Evolutionary conservation across 2,797 vertebrate species (phyloP).

Genomic region (Melanotaenia pygmaea): DNA sequence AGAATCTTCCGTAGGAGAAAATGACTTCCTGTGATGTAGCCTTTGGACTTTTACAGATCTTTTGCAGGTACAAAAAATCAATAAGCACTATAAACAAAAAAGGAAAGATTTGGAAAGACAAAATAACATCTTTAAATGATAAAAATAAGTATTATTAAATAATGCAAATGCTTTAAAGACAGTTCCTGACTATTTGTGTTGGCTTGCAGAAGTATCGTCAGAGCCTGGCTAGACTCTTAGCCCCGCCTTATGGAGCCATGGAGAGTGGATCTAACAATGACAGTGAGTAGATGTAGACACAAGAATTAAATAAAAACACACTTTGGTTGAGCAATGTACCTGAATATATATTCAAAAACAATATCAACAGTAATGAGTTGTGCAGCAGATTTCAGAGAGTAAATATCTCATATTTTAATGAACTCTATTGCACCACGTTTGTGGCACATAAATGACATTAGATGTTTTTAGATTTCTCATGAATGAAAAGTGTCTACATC

Average conservation of each 20-base stretch:
- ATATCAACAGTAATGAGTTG: neutral
- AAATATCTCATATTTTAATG: neutral
- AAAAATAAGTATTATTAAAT: neutral
- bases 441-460: neutral
- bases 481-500: neutral
- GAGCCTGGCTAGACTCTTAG: constrained; percentile 94
- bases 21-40: neutral
- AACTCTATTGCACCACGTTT: neutral
- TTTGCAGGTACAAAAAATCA: neutral
- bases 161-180: neutral
- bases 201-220: constrained; percentile 91
- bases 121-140: neutral
- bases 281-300: constrained; percentile 83
- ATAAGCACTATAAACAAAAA: neutral
- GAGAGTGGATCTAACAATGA: constrained; percentile 95
- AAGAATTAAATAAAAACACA: neutral
- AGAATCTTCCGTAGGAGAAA: neutral
- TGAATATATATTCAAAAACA: neutral
- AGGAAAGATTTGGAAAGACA: neutral
- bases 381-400: neutral
- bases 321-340: neutral
- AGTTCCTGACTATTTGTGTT: constrained; percentile 28
- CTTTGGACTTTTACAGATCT: neutral
- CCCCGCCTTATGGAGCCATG: constrained; percentile 97
- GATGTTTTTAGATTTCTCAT: neutral